Conservation (phyloP, 2,113 vertebrate genomes). For the Calypte anna region DNA sequence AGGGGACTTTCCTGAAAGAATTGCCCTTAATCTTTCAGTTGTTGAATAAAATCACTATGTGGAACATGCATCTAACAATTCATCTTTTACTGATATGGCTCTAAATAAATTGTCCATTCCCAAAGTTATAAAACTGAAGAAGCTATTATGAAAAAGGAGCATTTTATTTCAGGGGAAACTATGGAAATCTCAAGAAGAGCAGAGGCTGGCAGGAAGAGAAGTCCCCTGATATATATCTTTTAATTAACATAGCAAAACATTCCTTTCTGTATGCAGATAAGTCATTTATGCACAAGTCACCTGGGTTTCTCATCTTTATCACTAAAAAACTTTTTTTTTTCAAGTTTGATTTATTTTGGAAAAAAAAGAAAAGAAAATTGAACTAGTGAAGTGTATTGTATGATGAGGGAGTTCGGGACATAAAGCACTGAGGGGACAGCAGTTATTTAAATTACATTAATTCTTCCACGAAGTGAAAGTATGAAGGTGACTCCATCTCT, state of each 20-base stretch:
- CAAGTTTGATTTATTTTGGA: background rate
- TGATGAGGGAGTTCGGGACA: background rate
- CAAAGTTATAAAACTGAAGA: slow-evolving; percentile 29
- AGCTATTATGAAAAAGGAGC: slow-evolving; percentile 17
- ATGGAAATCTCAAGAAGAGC: slow-evolving; percentile 39
- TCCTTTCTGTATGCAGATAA: background rate
- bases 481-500: background rate
- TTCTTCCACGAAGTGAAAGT: background rate
- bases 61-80: slow-evolving; percentile 37
- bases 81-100: slow-evolving; percentile 26
- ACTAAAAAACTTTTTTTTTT: background rate
- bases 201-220: slow-evolving; percentile 12
- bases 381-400: background rate
- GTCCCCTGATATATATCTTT: slow-evolving; percentile 45
- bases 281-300: background rate
- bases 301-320: slow-evolving; percentile 32
- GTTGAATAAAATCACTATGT: slow-evolving; percentile 28
- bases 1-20: background rate
- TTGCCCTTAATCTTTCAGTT: slow-evolving; percentile 42
- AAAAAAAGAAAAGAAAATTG: background rate
- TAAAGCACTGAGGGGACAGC: background rate
- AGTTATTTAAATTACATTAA: slow-evolving; percentile 9
- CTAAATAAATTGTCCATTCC: slow-evolving; percentile 8
- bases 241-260: slow-evolving; percentile 56
- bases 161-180: slow-evolving; percentile 44